Evolutionary conservation across 2,888 invertebrate species (phyloP), one percentile per base, ranked within the genome.

Genomic region (Liopterus haemorrhoidalis): DNA sequence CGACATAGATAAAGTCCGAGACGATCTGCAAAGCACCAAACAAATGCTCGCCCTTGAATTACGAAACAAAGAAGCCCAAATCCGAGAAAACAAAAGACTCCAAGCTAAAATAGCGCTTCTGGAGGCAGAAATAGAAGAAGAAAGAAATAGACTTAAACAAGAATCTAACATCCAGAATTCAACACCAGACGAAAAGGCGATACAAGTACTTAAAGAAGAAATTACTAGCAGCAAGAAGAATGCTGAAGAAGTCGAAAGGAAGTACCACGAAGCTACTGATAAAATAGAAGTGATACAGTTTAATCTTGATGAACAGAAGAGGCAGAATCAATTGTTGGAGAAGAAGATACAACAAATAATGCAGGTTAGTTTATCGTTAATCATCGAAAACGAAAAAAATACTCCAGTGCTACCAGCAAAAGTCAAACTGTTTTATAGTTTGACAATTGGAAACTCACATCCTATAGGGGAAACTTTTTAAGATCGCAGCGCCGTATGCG

Each of bases 1-100:
- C 57, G 92, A 92, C 60, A 91, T 92, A 55, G 92, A 92, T 60
- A 87, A 85, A 62, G 82, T 90, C 12, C 76, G 91, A 55, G 92
- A 92, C 62, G 92, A 92, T 64, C 75, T 92, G 25, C 91, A 92
- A 63, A 90, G 90, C 46, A 90, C 90, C 5, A 92, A 92, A 67
- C 91, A 92, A 70, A 81, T 92, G 74, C 70, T 92, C 49, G 90
- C 90, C 9, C 74, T 89, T 46, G 92, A 92, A 69, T 70, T 91
- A 55, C 75, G 78, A 59, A 88, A 88, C 61, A 90, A 89, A 61
- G 89, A 89, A 66, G 85, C 84, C 1, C 78, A 88, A 52, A 62
- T 62, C 14, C 56, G 88, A 59, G 91, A 92, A 68, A 91, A 89
- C 62, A 89, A 89, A 65, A 80, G 88, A 57, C 74, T 91, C 37